Evolutionary conservation across 35 echinoderm and acorn worm genomes (phyloP).

Genomic region (Heliocidaris tuberculata): DNA sequence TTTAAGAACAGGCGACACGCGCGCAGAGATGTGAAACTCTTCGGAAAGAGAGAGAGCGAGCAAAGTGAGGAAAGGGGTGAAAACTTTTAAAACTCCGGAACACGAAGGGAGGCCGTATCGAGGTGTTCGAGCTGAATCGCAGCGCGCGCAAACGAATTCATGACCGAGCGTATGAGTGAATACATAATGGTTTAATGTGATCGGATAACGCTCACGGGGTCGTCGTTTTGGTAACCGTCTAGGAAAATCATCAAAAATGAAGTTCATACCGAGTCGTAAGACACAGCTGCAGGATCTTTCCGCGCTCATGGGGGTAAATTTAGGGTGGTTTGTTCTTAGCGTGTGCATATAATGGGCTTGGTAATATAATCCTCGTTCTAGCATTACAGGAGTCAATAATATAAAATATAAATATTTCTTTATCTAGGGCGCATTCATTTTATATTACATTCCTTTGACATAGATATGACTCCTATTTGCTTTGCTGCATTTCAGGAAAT

Average conservation of each 20-base stretch:
- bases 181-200: not conserved
- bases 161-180: not conserved
- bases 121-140: not conserved
- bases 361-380: not conserved
- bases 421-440: not conserved
- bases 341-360: not conserved
- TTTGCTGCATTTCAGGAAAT: not conserved
- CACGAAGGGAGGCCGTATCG: not conserved
- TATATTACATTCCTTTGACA: not conserved
- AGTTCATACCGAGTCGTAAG: not conserved
- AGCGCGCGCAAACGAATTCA: not conserved
- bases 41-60: not conserved
- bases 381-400: not conserved
- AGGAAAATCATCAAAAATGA: not conserved
- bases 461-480: not conserved
- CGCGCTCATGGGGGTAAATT: not conserved
- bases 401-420: not conserved
- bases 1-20: not conserved
- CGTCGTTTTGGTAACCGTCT: conserved; percentile 8
- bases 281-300: not conserved
- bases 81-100: not conserved
- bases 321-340: not conserved
- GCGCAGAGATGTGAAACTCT: not conserved
- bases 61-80: not conserved
- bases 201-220: not conserved